A percentile compares a stretch with the other conserved stretches of the same genome.
These are phyloP conservation scores for Orthonyx spaldingii DNA, from an alignment of 2,113 vertebrate genomes.

Conservation along the genomic window DNA sequence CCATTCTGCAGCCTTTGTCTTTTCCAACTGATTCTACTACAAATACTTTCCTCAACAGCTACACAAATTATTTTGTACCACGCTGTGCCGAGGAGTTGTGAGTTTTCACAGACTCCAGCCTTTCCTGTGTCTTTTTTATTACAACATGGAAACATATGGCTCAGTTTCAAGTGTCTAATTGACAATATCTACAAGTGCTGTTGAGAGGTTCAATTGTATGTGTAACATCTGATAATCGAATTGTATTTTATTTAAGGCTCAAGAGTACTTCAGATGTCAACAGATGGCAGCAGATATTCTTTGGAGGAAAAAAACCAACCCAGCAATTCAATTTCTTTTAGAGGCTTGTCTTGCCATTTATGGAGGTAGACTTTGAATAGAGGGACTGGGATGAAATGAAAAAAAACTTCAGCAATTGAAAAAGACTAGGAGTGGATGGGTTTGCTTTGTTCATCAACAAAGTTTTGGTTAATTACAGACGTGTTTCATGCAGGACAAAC, in stretches of 20 bases:
- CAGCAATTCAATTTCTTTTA: background rate
- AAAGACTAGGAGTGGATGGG: background rate
- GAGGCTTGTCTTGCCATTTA: background rate
- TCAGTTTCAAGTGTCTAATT: slow-evolving; percentile 49
- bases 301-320: background rate
- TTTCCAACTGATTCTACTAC: background rate
- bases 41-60: background rate
- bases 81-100: background rate
- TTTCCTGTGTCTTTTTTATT: slow-evolving; percentile 15
- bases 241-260: slow-evolving; percentile 51
- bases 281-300: slow-evolving; percentile 67
- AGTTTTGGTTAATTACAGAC: background rate
- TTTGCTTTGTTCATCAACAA: background rate
- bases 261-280: slow-evolving; percentile 45
- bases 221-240: slow-evolving; percentile 33
- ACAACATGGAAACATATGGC: slow-evolving; percentile 16
- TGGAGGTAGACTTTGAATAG: background rate
- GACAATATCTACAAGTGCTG: slow-evolving; percentile 19
- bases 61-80: background rate
- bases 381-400: background rate
- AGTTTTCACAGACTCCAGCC: background rate
- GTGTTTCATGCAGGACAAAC: background rate
- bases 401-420: background rate
- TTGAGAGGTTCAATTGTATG: slow-evolving; percentile 10
- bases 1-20: background rate